phyloP scores from a whole-genome alignment of 2,113 vertebrate genomes.

The Vulpes vulpes region DNA sequence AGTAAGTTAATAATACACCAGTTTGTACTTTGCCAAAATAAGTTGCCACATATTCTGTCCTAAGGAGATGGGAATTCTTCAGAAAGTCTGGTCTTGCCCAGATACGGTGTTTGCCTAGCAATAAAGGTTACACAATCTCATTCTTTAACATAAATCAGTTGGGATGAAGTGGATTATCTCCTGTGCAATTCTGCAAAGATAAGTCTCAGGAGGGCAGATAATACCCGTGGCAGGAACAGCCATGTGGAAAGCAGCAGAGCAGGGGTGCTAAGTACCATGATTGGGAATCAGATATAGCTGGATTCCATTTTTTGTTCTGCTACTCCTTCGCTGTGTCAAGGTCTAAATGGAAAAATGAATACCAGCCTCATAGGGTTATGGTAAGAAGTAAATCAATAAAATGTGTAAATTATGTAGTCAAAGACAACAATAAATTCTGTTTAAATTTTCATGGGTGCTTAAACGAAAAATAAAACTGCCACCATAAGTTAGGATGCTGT shows the following conservation, averaged over 20 bases:
- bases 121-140: neutral
- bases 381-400: neutral
- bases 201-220: neutral
- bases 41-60: neutral
- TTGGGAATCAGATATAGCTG: fast-evolving
- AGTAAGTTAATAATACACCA: neutral
- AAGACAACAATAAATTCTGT: neutral
- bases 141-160: neutral
- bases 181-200: neutral
- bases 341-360: neutral
- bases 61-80: neutral
- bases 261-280: neutral
- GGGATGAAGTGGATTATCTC: neutral
- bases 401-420: neutral
- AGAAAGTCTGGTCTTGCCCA: neutral
- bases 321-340: neutral
- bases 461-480: neutral
- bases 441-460: neutral
- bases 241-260: fast-evolving
- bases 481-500: fast-evolving
- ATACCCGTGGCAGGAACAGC: fast-evolving
- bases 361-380: neutral
- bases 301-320: neutral
- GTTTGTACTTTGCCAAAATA: neutral
- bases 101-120: neutral